Base-by-base conservation (phyloP, 2,888 invertebrate genomes). In the Tipula unca region DNA sequence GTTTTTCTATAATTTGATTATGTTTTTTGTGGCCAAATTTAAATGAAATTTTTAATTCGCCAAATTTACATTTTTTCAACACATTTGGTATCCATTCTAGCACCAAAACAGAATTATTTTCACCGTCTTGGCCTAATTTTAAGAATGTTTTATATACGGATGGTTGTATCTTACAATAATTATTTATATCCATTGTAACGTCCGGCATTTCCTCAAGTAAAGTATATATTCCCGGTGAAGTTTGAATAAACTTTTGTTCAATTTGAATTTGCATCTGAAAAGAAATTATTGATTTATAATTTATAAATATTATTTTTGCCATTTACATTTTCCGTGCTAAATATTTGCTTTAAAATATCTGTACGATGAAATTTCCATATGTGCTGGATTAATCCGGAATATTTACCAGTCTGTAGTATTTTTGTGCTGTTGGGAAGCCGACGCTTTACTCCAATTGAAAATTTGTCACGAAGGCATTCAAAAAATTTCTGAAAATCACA, bases 1-100 rank as follows among this genome's bases (percentile, higher is more conserved):
- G 32, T 14, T 83, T 83, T 82, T 86, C 54, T 29, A 86, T 54
- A 5, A 85, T 85, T 69, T 85, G 85, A 85, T 87, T 87, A 86
- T 87, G 87, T 88, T 92, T 92, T 88, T 92, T 93, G 88, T 93
- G 94, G 82, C 95, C 95, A 89, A 94, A 94, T 89, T 94, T 94
- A 89, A 95, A 96, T 87, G 93, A 93, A 86, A 96, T 92, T 87
- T 94, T 92, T 86, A 96, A 90, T 89, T 95, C 94, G 6, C 96
- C 96, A 87, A 95, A 93, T 88, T 93, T 93, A 42, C 94, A 94
- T 87, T 92, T 91, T 5, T 94, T 94, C 85, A 95, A 91, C 86
- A 95, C 93, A 88, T 95, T 94, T 0, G 95, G 95, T 86, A 94
- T 94, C 96, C 96, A 96, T 89, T 95, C 95, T 82, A 96, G 93